Evolutionary conservation across 1,140 invertebrate species (phyloP).

Genomic region (Spodoptera frugiperda): DNA sequence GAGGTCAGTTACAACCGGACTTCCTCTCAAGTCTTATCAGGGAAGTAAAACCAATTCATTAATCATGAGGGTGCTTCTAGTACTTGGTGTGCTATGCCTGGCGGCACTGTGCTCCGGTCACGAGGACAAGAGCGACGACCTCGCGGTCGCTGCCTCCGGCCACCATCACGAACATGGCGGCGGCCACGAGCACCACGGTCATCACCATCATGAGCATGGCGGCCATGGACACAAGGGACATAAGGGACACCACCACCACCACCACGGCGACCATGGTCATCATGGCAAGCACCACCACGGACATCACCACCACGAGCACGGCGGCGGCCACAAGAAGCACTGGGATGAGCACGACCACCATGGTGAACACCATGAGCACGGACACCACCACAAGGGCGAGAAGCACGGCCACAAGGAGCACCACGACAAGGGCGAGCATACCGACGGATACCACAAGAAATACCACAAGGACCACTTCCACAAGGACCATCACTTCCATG

Average conservation of each 20-base stretch:
- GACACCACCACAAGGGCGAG: conserved; percentile 88
- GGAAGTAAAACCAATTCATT: conserved; percentile 47
- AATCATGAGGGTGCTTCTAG: conserved; percentile 70
- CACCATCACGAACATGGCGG: conserved; percentile 84
- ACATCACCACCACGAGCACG: conserved; percentile 87
- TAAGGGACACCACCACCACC: conserved; percentile 87
- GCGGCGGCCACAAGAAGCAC: conserved; percentile 89
- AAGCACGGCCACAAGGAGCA: conserved; percentile 88
- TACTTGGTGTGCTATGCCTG: conserved; percentile 69
- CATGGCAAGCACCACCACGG: conserved; percentile 88
- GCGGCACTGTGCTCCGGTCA: conserved; percentile 66
- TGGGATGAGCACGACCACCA: conserved; percentile 90
- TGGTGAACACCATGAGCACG: conserved; percentile 88
- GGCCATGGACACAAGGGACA: conserved; percentile 86
- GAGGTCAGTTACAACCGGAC: conserved; percentile 81
- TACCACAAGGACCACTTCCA: conserved; percentile 90
- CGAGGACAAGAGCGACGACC: conserved; percentile 74
- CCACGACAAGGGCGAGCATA: conserved; percentile 88
- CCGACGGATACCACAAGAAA: conserved; percentile 89
- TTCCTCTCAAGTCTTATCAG: conserved; percentile 66
- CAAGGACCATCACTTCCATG: conserved; percentile 90
- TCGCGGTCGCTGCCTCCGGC: conserved; percentile 80
- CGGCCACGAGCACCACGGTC: conserved; percentile 85
- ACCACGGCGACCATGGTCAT: conserved; percentile 88
- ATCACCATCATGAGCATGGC: conserved; percentile 85